Conservation (phyloP, 2,888 invertebrate species). For the Stenurella melanura region DNA sequence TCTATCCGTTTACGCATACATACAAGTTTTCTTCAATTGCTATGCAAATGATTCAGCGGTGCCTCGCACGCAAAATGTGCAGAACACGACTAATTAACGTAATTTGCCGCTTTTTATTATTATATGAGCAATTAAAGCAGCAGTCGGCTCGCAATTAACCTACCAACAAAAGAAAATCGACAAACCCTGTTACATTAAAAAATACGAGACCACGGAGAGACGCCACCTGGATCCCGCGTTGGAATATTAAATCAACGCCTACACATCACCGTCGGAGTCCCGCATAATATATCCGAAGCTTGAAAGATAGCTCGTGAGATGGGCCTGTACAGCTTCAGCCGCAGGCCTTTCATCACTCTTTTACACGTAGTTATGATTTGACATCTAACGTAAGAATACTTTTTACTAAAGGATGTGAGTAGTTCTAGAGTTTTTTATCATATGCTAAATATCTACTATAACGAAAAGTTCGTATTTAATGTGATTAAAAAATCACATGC, state of each 20-base stretch:
- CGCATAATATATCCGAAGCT: background rate
- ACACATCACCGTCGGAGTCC: conserved; percentile 2
- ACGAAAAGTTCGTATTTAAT: background rate
- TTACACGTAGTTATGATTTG: background rate
- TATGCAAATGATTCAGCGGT: background rate
- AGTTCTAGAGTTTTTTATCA: background rate
- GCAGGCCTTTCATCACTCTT: background rate
- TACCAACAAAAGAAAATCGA: conserved; percentile 27
- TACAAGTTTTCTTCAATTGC: too few species aligned
- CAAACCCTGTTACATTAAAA: conserved; percentile 12
- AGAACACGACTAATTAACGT: conserved; percentile 24
- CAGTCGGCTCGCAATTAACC: conserved; percentile 17
- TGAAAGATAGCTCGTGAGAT: background rate
- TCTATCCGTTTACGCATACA: too few species aligned
- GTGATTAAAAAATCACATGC: background rate
- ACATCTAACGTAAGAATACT: background rate
- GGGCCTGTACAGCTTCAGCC: background rate
- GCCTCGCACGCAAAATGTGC: background rate
- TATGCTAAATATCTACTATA: background rate
- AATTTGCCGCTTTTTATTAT: conserved; percentile 19
- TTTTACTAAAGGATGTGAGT: background rate
- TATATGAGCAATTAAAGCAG: background rate
- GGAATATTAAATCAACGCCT: conserved; percentile 11
- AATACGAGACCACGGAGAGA: conserved; percentile 11
- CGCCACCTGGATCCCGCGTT: conserved; percentile 1